These are phyloP conservation scores for Hylaea fasciaria DNA, from an alignment of 2,888 invertebrate species.

Conservation along the genomic window DNA sequence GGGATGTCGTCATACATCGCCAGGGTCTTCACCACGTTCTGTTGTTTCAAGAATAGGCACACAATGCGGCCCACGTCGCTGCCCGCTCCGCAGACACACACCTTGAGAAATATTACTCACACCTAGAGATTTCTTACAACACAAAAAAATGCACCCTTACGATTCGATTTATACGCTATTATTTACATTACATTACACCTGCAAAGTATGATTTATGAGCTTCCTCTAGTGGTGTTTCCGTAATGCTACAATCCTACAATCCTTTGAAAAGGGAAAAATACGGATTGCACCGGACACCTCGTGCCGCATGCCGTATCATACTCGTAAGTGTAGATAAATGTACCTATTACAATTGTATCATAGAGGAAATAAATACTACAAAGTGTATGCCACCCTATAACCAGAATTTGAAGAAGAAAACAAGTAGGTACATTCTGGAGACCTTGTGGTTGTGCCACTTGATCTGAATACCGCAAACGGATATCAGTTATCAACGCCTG, in stretches of 20 bases:
- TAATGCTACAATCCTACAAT: not conserved
- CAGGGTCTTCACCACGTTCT: slow-evolving; percentile 62
- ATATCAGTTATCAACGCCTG: slow-evolving; percentile 17
- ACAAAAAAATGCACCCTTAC: too few species aligned
- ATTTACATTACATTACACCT: too few species aligned
- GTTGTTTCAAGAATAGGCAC: slow-evolving; percentile 71
- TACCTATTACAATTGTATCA: too few species aligned
- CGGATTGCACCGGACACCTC: too few species aligned
- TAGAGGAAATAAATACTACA: too few species aligned
- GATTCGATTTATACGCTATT: too few species aligned
- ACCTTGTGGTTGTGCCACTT: slow-evolving; percentile 15
- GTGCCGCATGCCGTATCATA: not conserved
- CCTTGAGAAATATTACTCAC: slow-evolving; percentile 50
- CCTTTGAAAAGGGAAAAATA: not conserved
- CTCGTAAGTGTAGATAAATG: not conserved
- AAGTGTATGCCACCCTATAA: too few species aligned
- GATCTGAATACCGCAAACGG: slow-evolving; percentile 9
- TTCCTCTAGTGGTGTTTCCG: not conserved
- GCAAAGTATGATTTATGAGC: too few species aligned
- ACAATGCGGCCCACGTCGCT: slow-evolving; percentile 72
- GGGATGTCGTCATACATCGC: slow-evolving; percentile 70
- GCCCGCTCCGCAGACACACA: slow-evolving; percentile 72
- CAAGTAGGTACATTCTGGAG: not conserved
- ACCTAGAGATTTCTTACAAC: too few species aligned
- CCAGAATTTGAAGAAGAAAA: too few species aligned